Base-by-base conservation (phyloP, 2,888 invertebrate genomes). In the Cheilosia vernalis region DNA sequence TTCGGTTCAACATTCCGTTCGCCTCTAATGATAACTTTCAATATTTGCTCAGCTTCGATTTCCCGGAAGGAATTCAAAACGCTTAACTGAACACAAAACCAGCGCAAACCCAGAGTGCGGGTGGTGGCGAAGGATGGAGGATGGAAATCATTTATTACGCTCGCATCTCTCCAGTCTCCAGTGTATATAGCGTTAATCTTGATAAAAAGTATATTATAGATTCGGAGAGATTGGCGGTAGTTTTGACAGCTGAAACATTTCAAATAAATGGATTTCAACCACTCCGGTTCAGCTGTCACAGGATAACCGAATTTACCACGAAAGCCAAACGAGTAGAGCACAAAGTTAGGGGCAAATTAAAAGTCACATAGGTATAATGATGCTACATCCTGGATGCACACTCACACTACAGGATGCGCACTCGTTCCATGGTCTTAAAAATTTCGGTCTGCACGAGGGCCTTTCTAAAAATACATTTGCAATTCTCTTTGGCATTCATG, bases 401-500 rank as follows among this genome's bases (percentile, higher is more conserved):
- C 30, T 5, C 9, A 30, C 30, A 30, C 30, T 27, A 30, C 2
- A 30, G 27, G 27, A 10, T 17, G 7, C 21, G n/a, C 51, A 24
- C 24, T 58, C 56, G 33, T 56, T 40, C 37, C 44, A 17, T 17
- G 73, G 73, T 64, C 63, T 81, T 64, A 30, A 66, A 5, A 49
- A 63, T 73, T 55, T 79, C 51, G 66, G 69, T 63, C 63, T 82
- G 33, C 70, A 77, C 70, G 60, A 58, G 44, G 66, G 77, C 61
- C 60, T 78, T 60, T 83, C 77, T 60, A 66, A 69, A 70, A 64
- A 70, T 74, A 74, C 79, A 79, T 74, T 80, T 61, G 60, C 66
- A 80, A 84, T 85, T 80, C 84, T 85, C 80, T 76, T 85, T 85
- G 84, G 74, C 70, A 85, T 85, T 85, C 74, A 74, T 85, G 80